phyloP scores from a whole-genome alignment of 2,113 vertebrate species.

The Bubo scandiacus region DNA sequence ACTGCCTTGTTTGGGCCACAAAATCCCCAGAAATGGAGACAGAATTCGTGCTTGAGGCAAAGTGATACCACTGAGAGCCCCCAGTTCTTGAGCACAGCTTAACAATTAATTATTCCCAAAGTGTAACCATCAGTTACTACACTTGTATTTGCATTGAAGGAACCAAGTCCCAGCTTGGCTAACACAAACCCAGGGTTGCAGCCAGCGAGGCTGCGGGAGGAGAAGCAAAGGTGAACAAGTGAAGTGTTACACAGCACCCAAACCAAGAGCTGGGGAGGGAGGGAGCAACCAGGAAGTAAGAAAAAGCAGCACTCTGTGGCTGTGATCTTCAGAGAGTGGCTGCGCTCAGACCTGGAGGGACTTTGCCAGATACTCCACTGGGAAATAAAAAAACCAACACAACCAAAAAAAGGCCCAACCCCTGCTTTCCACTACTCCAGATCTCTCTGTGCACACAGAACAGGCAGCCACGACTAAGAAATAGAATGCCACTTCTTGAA shows the following conservation, averaged over 20 bases:
- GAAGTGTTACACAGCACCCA: neutral
- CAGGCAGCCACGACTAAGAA: neutral
- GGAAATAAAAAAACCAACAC: neutral
- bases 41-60: neutral
- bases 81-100: neutral
- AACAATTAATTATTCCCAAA: neutral
- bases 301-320: neutral
- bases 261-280: neutral
- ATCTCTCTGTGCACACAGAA: neutral
- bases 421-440: no score
- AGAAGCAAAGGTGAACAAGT: neutral
- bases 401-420: no score
- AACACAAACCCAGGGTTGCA: neutral
- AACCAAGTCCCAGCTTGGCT: neutral
- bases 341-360: neutral
- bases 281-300: neutral
- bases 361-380: neutral
- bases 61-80: neutral
- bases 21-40: neutral
- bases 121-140: rapidly evolving
- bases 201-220: neutral
- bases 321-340: neutral
- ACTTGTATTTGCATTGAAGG: neutral
- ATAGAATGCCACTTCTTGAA: neutral
- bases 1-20: neutral